Percentiles rank a stretch among this genome's conserved stretches.
Conservation (phyloP, 2,113 vertebrate genomes). For the Accipiter virgatus region DNA sequence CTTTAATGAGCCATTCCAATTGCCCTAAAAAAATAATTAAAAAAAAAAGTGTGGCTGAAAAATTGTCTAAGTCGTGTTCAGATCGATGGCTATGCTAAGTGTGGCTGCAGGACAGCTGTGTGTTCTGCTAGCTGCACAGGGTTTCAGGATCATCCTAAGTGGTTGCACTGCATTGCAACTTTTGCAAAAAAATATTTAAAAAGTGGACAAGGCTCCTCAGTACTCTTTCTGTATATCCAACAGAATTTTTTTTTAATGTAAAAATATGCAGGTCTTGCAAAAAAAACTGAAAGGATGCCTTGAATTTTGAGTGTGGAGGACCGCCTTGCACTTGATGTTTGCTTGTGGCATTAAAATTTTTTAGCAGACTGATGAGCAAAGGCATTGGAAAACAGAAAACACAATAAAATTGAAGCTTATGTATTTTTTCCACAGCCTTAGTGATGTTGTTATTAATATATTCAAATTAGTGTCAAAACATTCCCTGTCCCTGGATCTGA, state of each 20-base stretch:
- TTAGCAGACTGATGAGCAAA: neutral
- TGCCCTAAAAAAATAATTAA: neutral
- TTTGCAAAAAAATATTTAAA: neutral
- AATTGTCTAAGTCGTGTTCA: neutral
- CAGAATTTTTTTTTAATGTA: neutral
- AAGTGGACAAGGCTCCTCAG: neutral
- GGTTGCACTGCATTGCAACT: neutral
- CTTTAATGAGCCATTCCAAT: neutral
- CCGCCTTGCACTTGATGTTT: neutral
- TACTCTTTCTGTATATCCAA: neutral
- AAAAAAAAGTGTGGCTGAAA: neutral
- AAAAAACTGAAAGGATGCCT: neutral
- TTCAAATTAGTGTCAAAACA: neutral
- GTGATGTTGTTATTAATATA: neutral
- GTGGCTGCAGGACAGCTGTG: neutral
- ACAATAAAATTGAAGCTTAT: neutral
- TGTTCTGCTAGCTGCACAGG: neutral
- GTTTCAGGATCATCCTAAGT: neutral
- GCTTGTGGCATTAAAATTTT: neutral
- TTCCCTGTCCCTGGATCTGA: neutral
- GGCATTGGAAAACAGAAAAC: neutral
- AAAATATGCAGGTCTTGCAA: neutral
- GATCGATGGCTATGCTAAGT: neutral
- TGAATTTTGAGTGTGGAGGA: neutral
- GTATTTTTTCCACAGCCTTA: neutral